Evolutionary conservation across 1,140 invertebrate genomes (phyloP).

Genomic region (Capitella teleta): DNA sequence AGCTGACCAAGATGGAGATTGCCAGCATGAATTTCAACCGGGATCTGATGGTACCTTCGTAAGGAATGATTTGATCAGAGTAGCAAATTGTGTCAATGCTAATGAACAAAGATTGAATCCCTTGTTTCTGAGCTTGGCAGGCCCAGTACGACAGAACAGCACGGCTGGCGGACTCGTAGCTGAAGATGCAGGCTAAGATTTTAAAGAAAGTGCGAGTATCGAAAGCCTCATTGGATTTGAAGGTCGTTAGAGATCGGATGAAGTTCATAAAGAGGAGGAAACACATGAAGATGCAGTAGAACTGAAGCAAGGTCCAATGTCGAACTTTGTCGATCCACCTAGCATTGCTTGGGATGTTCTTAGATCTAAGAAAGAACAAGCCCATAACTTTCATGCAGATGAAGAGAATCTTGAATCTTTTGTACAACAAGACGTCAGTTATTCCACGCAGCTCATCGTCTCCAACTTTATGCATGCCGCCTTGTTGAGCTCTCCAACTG

Average conservation of each 20-base stretch:
- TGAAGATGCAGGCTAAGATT: background rate
- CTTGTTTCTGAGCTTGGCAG: background rate
- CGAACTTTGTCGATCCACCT: too few relatives aligned
- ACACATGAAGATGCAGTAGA: background rate
- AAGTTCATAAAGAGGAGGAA: background rate
- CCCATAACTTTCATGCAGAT: too few relatives aligned
- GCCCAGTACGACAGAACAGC: background rate
- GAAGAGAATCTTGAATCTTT: too few relatives aligned
- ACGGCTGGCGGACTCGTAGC: background rate
- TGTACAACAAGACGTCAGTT: too few relatives aligned
- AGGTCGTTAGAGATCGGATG: background rate
- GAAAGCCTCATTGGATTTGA: background rate
- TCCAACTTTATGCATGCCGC: too few relatives aligned
- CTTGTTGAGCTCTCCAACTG: too few relatives aligned
- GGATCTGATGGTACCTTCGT: background rate
- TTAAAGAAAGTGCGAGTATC: background rate
- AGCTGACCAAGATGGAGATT: background rate
- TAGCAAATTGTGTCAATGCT: background rate
- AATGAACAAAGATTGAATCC: slow-evolving; percentile 1
- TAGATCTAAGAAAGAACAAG: too few relatives aligned
- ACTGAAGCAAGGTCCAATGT: too few relatives aligned
- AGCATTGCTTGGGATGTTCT: too few relatives aligned
- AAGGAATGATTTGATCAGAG: slow-evolving; percentile 4
- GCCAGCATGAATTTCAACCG: background rate
- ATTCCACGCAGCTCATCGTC: too few relatives aligned